Base-by-base conservation (phyloP, 1,140 invertebrate genomes). In the Sipha flava region DNA sequence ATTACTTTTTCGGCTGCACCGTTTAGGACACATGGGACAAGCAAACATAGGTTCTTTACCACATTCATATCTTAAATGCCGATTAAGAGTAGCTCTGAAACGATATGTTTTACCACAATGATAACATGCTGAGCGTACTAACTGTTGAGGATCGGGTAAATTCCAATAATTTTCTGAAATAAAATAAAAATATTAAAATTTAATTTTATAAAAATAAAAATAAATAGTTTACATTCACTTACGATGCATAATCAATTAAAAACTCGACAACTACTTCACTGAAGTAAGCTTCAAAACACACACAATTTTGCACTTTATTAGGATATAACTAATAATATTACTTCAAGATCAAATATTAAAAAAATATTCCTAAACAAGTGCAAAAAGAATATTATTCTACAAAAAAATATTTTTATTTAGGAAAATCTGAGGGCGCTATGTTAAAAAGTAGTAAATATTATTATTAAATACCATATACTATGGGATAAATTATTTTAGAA, bases 11-110 rank as follows among this genome's bases (percentile, higher is more conserved):
- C 79, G 59, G 10, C 66, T 80, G 29, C 79, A 80, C 21, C 62
- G 52, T 77, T 70, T 43, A 37, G 81, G 73, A 57, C 83, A 83
- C 43, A 80, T 80, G 14, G 83, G 83, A 68, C 83, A 84, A 45
- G 72, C 80, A 66, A 83, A 83, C 57, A 52, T 79, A 34, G 84
- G 84, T 43, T 84, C 84, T 47, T 84, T 83, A 34, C 86, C 85
- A 70, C 86, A 87, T 79, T 86, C 86, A 70, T 83, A 86, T 34
- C 85, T 83, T 79, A 85, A 80, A 81, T 87, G 86, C n/a, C 85
- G 83, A 45, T 83, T 84, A n/a, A 86, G 82, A 14, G 85, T 80
- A 40, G 62, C 79, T 3, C 47, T 80, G 37, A 68, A 68, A 47
- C 59, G 37, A 54, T 80, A 80, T 16, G 66, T 70, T 49, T 80